phyloP scores from a whole-genome alignment of 2,888 invertebrate species.

The Tenthredo amoena region DNA sequence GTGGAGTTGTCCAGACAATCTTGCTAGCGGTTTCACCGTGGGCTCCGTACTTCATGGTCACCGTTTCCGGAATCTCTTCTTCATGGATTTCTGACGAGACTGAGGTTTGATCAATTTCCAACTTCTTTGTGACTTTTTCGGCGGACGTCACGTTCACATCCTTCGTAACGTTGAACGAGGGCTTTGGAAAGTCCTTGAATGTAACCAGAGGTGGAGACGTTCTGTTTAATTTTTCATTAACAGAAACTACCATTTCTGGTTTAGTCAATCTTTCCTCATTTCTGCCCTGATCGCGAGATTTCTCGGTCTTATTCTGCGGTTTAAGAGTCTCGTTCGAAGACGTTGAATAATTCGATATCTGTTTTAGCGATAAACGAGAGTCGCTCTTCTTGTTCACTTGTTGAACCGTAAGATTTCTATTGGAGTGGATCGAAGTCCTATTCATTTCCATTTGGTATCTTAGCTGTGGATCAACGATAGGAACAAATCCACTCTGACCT shows the following conservation, averaged over 20 bases:
- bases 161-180: slow-evolving; percentile 11
- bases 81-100: slow-evolving; percentile 65
- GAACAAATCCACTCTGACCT: slow-evolving; percentile 86
- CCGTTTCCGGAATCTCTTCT: slow-evolving; percentile 62
- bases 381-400: slow-evolving; percentile 53
- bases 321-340: slow-evolving; percentile 57
- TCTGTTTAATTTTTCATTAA: slow-evolving; percentile 57
- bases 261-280: neutral
- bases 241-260: neutral
- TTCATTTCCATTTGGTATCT: slow-evolving; percentile 44
- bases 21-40: slow-evolving; percentile 62
- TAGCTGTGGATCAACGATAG: slow-evolving; percentile 80
- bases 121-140: slow-evolving; percentile 57
- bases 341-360: slow-evolving; percentile 5
- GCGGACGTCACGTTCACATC: slow-evolving; percentile 28
- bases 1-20: slow-evolving; percentile 70
- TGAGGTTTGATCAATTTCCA: slow-evolving; percentile 61
- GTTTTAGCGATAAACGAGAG: neutral
- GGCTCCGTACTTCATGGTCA: slow-evolving; percentile 56
- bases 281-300: slow-evolving; percentile 57
- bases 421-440: neutral
- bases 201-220: neutral
- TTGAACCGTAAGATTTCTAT: slow-evolving; percentile 35
- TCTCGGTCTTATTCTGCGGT: slow-evolving; percentile 59
- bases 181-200: slow-evolving; percentile 3